A percentile compares a stretch with the other conserved stretches of the same genome.
Evolutionary conservation across 2,797 vertebrate species (phyloP).

Genomic region (Tragopan temminckii): DNA sequence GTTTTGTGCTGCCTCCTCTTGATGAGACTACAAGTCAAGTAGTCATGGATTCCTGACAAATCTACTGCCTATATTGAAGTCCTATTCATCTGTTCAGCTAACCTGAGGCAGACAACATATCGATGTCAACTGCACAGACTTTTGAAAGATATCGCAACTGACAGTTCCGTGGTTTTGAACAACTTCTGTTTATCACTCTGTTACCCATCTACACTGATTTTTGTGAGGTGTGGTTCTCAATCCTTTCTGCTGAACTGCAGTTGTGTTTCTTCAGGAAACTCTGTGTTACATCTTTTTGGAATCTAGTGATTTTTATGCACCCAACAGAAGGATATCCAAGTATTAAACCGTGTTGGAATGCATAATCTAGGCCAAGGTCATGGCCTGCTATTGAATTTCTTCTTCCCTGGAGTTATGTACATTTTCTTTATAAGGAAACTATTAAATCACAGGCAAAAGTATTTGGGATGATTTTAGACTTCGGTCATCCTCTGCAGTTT

Average conservation of each 20-base stretch:
- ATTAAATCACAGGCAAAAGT: neutral
- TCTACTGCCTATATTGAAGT: constrained; percentile 15
- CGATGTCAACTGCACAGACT: neutral
- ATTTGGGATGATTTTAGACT: neutral
- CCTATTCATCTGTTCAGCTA: neutral
- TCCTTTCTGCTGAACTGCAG: constrained; percentile 17
- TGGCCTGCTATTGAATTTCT: neutral
- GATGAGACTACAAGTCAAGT: neutral
- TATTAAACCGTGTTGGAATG: neutral
- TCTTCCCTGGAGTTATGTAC: neutral
- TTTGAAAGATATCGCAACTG: neutral
- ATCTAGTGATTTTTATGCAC: neutral
- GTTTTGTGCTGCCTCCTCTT: neutral
- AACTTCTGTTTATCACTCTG: neutral
- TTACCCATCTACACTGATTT: neutral
- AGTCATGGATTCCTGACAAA: constrained; percentile 3
- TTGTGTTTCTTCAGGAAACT: constrained; percentile 9
- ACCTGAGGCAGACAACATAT: neutral
- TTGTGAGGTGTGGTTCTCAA: constrained; percentile 8
- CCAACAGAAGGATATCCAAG: neutral
- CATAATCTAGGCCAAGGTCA: neutral
- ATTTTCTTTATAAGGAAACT: neutral
- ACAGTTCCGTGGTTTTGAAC: neutral
- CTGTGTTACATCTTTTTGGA: neutral
- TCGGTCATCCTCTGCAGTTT: neutral